Evolutionary conservation across 2,888 invertebrate genomes (phyloP).

Genomic region (Ornithoptera priamus): DNA sequence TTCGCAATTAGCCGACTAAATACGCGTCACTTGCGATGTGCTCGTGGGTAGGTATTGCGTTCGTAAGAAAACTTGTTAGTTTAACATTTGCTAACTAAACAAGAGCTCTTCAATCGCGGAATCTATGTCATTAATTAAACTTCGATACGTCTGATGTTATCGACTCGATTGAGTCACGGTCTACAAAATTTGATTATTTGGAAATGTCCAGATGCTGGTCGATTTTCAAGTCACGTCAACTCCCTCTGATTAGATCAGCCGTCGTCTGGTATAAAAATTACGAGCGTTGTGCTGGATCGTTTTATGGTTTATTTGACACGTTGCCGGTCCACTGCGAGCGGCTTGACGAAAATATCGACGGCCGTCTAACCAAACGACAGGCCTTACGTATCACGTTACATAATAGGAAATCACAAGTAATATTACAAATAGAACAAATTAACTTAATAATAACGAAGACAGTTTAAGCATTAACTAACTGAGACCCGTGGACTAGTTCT

Average conservation of each 20-base stretch:
- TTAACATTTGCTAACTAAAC: conserved; percentile 69
- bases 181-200: conserved; percentile 37
- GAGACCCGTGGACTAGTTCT: no score
- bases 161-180: conserved; percentile 45
- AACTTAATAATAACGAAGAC: background rate
- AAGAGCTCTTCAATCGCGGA: conserved; percentile 45
- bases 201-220: conserved; percentile 41
- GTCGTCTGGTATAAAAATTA: conserved; percentile 24
- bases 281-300: conserved; percentile 37
- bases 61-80: conserved; percentile 62
- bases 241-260: conserved; percentile 37
- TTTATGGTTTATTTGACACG: conserved; percentile 63
- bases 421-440: conserved; percentile 45
- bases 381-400: conserved; percentile 53
- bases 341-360: conserved; percentile 72
- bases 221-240: conserved; percentile 11
- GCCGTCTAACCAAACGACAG: conserved; percentile 57
- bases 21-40: conserved; percentile 43
- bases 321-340: conserved; percentile 45
- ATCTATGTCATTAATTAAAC: conserved; percentile 52
- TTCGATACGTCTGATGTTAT: conserved; percentile 45
- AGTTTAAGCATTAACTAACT: no score
- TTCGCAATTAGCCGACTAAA: conserved; percentile 32
- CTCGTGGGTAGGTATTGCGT: conserved; percentile 46
- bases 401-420: conserved; percentile 35